Evolutionary conservation across 2,888 invertebrate species (phyloP), one percentile per base, ranked within the genome.

Genomic region (Chrysodeixis includens): DNA sequence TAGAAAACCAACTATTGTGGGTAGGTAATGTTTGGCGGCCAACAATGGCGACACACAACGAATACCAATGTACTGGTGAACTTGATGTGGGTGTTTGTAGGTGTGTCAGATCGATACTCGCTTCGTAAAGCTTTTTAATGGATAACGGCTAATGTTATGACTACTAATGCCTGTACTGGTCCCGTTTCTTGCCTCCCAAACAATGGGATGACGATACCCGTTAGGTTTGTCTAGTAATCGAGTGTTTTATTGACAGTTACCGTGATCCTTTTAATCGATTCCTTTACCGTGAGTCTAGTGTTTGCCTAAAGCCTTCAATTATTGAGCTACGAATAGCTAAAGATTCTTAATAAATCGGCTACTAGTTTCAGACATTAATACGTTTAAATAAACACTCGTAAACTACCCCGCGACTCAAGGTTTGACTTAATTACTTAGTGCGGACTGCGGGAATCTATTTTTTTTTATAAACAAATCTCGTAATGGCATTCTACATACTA

Each of bases 1-100:
- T 20, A 18, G 9, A 20, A 46, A 49, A 20, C 7, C 1, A 18
- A 46, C 46, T 18, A 18, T 46, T 30, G 12, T 55, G 6, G 30
- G 32, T 22, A 12, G 55, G 49, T 59, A 60, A 61, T 60, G n/a
- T 46, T 16, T 60, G 40, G 60, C 61, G 63, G 61, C 53, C 61
- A 69, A 73, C 30, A 26, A 40, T 55, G 55, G 35, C 18, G 46
- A 55, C 35, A 40, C 51, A 54, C 30, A 12, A 54, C 67, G 76
- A 71, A 76, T 76, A 76, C 55, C 65, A 79, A 73, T 81, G 67
- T 51, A 30, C 52, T 69, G 56, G 56, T 79, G 62, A 79, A 69
- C 69, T 70, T 60, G 66, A 59, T 44, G 68, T 66, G 54, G 62
- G 56, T 62, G 66, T 49, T 4, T 44, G 40, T 51, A 44, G 56